Evolutionary conservation across 2,888 invertebrate species (phyloP), one percentile per base, ranked within the genome.

Genomic region (Anorthoa munda): DNA sequence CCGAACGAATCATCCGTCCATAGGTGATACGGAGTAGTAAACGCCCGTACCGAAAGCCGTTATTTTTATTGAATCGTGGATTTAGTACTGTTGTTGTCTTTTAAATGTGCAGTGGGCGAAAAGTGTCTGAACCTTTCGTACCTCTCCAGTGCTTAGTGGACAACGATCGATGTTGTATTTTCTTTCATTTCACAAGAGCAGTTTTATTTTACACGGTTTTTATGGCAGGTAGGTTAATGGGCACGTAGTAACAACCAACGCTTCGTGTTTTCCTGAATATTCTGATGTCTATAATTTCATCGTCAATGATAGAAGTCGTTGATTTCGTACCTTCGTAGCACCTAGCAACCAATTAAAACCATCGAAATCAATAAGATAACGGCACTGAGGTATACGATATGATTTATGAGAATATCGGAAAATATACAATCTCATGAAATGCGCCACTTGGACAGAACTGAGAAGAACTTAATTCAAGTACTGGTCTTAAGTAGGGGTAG

Each of bases 311-410:
- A 0, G 7, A 39, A 39, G 0, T 39, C 39, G 39, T 1, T 9
- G 39, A 39, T 39, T 39, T 13, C 48, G 4, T 48, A 68, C 50
- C 12, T 51, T 50, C 12, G 9, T 72, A 45, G 18, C 39, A 21
- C 26, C 15, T 59, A 21, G 9, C 15, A 60, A 48, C 23, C 15
- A 59, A 74, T 23, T 23, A n/a, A 58, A 59, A 4, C n/a, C 23
- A 13, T 17, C 21, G 26, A 60, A 39, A 75, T 75, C 75, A 66
- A 60, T 75, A 26, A n/a, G 48, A 56, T 50, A 21, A 15, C 15
- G 18, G 17, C 2, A 26, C 23, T 72, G n/a, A 18, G 51, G n/a
- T n/a, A 73, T 63, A 56, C 39, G 39, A 39, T 39, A 39, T 39
- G 39, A 45, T 72, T 66, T 48, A 72, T 18, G 48, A 17, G n/a